These are phyloP conservation scores for Leptinotarsa haldemani DNA, from an alignment of 2,888 invertebrate genomes.

Conservation along the genomic window DNA sequence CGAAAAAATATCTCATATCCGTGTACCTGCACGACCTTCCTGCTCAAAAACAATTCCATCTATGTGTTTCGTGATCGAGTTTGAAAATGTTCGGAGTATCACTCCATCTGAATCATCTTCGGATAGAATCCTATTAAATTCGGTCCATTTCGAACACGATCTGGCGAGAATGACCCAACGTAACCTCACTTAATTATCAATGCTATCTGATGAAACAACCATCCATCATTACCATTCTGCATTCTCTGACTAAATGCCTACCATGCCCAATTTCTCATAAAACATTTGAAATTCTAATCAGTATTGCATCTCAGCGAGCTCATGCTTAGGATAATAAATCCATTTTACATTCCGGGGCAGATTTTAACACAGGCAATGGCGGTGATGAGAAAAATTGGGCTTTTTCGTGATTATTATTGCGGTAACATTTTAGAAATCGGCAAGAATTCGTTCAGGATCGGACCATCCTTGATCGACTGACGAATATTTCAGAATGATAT, in stretches of 20 bases:
- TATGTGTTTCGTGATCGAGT: constrained; percentile 7
- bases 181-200: constrained; percentile 17
- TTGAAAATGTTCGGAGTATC: background rate
- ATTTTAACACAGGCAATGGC: constrained; percentile 27
- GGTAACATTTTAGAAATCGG: constrained; percentile 13
- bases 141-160: constrained; percentile 11
- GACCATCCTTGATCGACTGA: background rate
- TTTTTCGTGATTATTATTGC: constrained; percentile 32
- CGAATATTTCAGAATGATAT: no score
- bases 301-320: constrained; percentile 31
- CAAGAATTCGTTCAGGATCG: constrained; percentile 1
- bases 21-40: background rate
- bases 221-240: constrained; percentile 35
- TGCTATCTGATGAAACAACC: constrained; percentile 17
- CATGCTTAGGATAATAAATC: constrained; percentile 29
- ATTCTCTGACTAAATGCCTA: constrained; percentile 34
- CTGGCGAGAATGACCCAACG: constrained; percentile 6
- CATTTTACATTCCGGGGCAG: constrained; percentile 20
- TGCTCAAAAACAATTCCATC: background rate
- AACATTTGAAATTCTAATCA: constrained; percentile 39
- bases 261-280: constrained; percentile 38
- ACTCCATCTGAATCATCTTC: background rate
- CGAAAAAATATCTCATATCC: background rate
- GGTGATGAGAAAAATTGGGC: constrained; percentile 24
- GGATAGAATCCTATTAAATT: constrained; percentile 3